Percentiles rank a stretch among this genome's conserved stretches.
Conservation (phyloP, 2,797 vertebrate genomes). For the Cetoscarus ocellatus region DNA sequence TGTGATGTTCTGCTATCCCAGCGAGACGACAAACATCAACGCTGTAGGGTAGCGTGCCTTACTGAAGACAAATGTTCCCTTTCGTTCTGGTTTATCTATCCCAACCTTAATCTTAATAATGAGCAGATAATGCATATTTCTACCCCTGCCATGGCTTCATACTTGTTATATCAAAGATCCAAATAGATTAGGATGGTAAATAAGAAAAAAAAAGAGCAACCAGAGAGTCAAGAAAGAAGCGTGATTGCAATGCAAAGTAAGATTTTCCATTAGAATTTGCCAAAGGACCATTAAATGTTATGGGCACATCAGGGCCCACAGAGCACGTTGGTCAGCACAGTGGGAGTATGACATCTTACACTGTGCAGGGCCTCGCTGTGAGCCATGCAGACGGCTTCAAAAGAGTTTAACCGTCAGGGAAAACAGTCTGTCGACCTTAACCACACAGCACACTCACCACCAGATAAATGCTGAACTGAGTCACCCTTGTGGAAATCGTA, state of each 20-base stretch:
- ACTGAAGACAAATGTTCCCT: constrained; percentile 80
- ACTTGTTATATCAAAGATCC: constrained; percentile 70
- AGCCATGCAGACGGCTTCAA: constrained; percentile 83
- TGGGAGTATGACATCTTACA: constrained; percentile 87
- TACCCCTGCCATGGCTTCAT: constrained; percentile 56
- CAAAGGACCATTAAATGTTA: constrained; percentile 89
- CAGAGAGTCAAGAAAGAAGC: constrained; percentile 64
- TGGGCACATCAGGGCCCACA: constrained; percentile 84
- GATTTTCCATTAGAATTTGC: constrained; percentile 86
- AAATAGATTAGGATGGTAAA: constrained; percentile 73
- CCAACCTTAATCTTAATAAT: constrained; percentile 79
- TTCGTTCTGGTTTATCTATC: constrained; percentile 77
- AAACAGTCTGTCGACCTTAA: constrained; percentile 69
- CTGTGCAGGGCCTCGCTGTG: constrained; percentile 85
- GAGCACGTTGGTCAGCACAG: constrained; percentile 84
- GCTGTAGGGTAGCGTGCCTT: constrained; percentile 70
- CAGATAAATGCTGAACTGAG: constrained; percentile 60
- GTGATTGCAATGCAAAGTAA: constrained; percentile 83
- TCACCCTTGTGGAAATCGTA: constrained; percentile 37
- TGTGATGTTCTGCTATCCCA: constrained; percentile 67
- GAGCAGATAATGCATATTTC: constrained; percentile 74
- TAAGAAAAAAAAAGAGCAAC: constrained; percentile 55
- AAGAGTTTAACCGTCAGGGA: constrained; percentile 76
- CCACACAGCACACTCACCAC: constrained; percentile 59
- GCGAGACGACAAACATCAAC: constrained; percentile 49